These are phyloP conservation scores for Leptogaster cylindrica DNA, from an alignment of 2,888 invertebrate species.

Conservation along the genomic window DNA sequence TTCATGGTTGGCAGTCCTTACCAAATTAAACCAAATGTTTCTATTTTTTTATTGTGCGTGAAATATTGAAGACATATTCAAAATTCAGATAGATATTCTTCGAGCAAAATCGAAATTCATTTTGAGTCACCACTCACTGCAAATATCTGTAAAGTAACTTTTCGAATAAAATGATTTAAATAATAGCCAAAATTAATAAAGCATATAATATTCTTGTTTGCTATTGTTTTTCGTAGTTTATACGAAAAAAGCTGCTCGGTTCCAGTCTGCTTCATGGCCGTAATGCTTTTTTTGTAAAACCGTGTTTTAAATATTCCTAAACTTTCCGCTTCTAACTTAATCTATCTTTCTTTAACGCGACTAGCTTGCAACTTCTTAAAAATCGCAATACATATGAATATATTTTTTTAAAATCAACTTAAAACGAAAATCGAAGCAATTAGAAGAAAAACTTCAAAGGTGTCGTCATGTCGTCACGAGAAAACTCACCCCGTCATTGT, in stretches of 20 bases:
- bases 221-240: no score
- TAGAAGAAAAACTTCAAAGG: background rate
- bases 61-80: background rate
- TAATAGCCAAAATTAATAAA: no score
- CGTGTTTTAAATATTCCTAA: no score
- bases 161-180: no score
- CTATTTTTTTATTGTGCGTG: background rate
- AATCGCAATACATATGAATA: background rate
- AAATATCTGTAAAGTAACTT: no score
- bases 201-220: no score
- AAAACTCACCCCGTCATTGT: slow-evolving; percentile 61
- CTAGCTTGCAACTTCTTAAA: slow-evolving; percentile 1
- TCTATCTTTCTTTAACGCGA: background rate
- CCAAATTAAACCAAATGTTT: background rate
- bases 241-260: no score
- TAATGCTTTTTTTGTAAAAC: no score
- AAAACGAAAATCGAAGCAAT: slow-evolving; percentile 1
- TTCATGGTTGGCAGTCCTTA: background rate
- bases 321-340: no score
- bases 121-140: no score
- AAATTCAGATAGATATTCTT: background rate
- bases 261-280: no score
- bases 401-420: slow-evolving; percentile 4
- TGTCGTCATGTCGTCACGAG: slow-evolving; percentile 56
- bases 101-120: no score